phyloP scores from a whole-genome alignment of 2,797 vertebrate species.

The Diplodus sargus region DNA sequence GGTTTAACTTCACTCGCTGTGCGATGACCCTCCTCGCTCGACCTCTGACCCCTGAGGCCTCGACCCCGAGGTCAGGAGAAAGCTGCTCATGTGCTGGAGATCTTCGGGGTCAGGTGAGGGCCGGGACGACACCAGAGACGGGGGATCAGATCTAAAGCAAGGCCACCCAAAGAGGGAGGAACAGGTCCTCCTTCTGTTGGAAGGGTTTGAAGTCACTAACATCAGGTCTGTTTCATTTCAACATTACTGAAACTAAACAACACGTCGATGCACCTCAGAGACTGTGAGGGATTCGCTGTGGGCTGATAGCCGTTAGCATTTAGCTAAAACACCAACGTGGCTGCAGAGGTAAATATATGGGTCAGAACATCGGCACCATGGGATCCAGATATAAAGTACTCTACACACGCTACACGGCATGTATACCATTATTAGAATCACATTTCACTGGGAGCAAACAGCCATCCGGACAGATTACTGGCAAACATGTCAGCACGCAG shows the following conservation, averaged over 20 bases:
- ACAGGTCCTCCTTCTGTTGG: neutral
- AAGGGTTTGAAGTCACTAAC: neutral
- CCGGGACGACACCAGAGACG: neutral
- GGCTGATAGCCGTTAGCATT: no score
- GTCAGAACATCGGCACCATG: no score
- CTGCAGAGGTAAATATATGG: no score
- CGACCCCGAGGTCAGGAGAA: constrained; percentile 32
- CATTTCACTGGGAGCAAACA: neutral
- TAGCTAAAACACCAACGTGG: no score
- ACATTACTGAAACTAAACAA: neutral
- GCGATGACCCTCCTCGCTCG: neutral
- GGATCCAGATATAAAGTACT: neutral
- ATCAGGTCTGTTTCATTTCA: neutral
- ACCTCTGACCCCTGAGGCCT: constrained; percentile 23
- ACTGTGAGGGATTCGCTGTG: no score
- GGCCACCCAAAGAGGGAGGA: neutral
- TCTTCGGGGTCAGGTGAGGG: constrained; percentile 42
- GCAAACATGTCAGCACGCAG: neutral
- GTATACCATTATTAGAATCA: neutral
- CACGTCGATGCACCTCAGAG: neutral
- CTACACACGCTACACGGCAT: no score
- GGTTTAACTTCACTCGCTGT: neutral
- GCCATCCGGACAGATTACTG: neutral
- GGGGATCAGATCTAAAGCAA: neutral
- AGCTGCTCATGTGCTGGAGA: constrained; percentile 42